Conservation (phyloP, 2,797 vertebrate species). For the Pachyuromys duprasi region DNA sequence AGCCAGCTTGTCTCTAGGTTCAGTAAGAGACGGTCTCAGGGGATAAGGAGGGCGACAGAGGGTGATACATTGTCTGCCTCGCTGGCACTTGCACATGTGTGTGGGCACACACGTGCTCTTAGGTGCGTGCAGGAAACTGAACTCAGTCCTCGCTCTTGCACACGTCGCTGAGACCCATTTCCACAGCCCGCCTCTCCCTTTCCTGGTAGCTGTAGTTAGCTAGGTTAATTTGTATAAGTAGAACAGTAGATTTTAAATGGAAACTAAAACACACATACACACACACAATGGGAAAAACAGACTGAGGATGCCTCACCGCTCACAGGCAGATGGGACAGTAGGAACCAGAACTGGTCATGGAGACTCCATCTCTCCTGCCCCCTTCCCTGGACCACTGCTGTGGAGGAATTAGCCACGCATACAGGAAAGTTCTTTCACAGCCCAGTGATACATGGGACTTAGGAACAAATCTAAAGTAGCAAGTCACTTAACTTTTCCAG, state of each 20-base stretch:
- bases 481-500: slow-evolving; percentile 74
- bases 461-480: slow-evolving; percentile 67
- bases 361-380: neutral
- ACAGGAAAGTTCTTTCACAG: slow-evolving; percentile 71
- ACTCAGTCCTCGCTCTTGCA: neutral
- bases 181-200: neutral
- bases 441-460: slow-evolving; percentile 46
- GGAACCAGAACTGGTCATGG: neutral
- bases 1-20: neutral
- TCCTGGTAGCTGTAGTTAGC: neutral
- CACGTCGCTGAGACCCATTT: neutral
- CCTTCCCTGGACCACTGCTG: slow-evolving; percentile 54
- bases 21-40: neutral
- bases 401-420: slow-evolving; percentile 71
- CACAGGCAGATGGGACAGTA: neutral
- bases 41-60: neutral
- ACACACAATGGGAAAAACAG: neutral
- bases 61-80: too few relatives aligned
- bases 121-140: too few relatives aligned
- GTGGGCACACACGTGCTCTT: neutral
- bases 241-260: slow-evolving; percentile 36
- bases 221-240: neutral
- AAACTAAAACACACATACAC: slow-evolving; percentile 6
- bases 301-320: neutral
- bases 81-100: neutral